These are phyloP conservation scores for Eudorcas thomsonii DNA, from an alignment of 2,113 vertebrate species.

Conservation along the genomic window DNA sequence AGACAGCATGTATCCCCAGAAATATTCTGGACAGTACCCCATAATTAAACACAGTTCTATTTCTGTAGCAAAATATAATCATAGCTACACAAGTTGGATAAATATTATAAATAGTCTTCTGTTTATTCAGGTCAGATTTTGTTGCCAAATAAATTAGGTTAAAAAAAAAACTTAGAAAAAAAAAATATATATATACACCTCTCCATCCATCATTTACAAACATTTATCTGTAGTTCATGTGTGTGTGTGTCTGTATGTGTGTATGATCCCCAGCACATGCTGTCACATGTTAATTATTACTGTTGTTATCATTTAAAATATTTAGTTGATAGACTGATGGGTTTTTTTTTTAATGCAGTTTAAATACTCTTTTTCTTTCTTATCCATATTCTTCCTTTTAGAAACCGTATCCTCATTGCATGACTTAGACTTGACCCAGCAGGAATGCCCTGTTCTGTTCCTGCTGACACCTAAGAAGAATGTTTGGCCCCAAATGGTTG, in stretches of 20 bases:
- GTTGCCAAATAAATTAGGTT: neutral
- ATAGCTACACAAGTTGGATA: neutral
- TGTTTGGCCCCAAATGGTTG: neutral
- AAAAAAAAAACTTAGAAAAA: neutral
- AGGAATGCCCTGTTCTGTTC: slow-evolving; percentile 18
- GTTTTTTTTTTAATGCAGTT: neutral
- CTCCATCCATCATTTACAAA: neutral
- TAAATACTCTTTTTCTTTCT: slow-evolving; percentile 21
- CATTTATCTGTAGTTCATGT: neutral
- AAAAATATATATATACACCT: neutral
- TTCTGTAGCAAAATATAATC: neutral
- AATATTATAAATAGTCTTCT: neutral
- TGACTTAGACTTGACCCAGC: slow-evolving; percentile 9
- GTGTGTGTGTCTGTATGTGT: neutral
- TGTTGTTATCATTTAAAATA: neutral
- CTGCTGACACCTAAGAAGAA: neutral
- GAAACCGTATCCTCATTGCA: neutral
- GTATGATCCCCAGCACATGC: neutral
- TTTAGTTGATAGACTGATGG: neutral
- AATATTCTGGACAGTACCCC: neutral
- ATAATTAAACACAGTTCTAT: neutral
- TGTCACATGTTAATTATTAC: neutral
- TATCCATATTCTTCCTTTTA: neutral
- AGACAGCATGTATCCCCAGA: neutral
- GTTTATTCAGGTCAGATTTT: slow-evolving; percentile 1